Conservation (phyloP, 2,888 invertebrate species). For the Helleia helle region DNA sequence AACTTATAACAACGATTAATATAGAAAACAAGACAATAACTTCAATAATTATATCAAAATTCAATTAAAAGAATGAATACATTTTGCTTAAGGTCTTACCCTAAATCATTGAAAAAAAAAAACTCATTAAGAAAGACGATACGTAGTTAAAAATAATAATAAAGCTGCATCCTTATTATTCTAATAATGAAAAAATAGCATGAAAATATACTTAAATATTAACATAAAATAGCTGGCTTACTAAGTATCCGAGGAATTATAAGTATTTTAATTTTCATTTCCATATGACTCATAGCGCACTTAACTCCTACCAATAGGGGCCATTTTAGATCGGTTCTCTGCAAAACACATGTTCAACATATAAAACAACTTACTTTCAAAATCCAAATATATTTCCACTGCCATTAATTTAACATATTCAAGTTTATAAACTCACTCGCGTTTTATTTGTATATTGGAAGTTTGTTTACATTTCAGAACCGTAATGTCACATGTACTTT, state of each 20-base stretch:
- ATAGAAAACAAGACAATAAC: too few species aligned
- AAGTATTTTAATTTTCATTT: conserved; percentile 5
- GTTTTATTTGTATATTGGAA: conserved; percentile 38
- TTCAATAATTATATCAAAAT: too few species aligned
- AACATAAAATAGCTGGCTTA: not conserved
- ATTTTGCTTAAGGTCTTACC: too few species aligned
- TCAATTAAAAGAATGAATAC: too few species aligned
- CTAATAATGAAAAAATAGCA: too few species aligned
- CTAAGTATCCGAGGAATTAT: conserved; percentile 1
- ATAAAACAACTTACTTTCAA: conserved; percentile 58
- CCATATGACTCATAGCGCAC: conserved; percentile 6
- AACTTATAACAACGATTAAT: conserved; percentile 9
- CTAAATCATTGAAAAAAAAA: too few species aligned
- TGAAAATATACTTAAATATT: too few species aligned
- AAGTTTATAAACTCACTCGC: conserved; percentile 49
- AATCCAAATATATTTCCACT: conserved; percentile 44
- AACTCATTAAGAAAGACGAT: too few species aligned
- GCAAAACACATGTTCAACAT: conserved; percentile 25
- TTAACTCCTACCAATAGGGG: not conserved
- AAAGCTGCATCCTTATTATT: too few species aligned
- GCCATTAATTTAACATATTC: conserved; percentile 60
- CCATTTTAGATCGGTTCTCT: not conserved
- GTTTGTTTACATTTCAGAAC: conserved; percentile 69
- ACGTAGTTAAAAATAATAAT: too few species aligned
- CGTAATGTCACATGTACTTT: conserved; percentile 70